Evolutionary conservation across 2,797 vertebrate species (phyloP).

Genomic region (Balearica regulorum): DNA sequence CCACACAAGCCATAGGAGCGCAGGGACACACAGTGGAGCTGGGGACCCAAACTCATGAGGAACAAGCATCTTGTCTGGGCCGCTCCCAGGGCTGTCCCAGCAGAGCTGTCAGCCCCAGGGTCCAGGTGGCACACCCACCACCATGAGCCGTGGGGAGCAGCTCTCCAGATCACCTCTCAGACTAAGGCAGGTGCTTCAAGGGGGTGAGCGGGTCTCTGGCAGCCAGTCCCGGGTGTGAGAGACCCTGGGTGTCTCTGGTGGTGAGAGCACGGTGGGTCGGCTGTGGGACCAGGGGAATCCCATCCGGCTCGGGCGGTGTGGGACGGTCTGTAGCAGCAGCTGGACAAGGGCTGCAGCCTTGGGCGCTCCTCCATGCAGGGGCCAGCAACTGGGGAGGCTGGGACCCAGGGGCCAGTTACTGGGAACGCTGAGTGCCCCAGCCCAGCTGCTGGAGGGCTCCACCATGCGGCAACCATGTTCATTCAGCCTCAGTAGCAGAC

Average conservation of each 20-base stretch:
- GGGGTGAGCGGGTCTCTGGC: not conserved
- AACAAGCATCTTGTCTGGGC: too few species aligned
- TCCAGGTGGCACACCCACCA: too few species aligned
- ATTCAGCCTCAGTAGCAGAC: too few species aligned
- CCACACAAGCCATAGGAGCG: not conserved
- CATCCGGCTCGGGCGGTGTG: fast-evolving
- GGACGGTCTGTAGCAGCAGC: not conserved
- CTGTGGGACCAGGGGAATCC: too few species aligned
- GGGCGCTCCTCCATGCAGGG: not conserved
- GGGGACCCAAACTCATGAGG: too few species aligned
- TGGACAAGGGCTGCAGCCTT: not conserved
- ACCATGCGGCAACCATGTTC: not conserved
- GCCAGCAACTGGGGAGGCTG: not conserved
- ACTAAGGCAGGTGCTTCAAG: too few species aligned
- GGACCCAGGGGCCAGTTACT: not conserved
- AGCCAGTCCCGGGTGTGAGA: not conserved
- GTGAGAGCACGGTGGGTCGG: not conserved
- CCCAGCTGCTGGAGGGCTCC: not conserved
- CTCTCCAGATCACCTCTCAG: too few species aligned
- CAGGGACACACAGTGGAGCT: too few species aligned
- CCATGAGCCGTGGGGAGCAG: too few species aligned
- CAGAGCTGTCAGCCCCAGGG: too few species aligned
- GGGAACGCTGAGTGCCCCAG: not conserved
- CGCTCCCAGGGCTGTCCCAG: not conserved
- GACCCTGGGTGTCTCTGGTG: not conserved